phyloP scores from a whole-genome alignment of 2,888 invertebrate genomes.

The Tetramorium bicarinatum region DNA sequence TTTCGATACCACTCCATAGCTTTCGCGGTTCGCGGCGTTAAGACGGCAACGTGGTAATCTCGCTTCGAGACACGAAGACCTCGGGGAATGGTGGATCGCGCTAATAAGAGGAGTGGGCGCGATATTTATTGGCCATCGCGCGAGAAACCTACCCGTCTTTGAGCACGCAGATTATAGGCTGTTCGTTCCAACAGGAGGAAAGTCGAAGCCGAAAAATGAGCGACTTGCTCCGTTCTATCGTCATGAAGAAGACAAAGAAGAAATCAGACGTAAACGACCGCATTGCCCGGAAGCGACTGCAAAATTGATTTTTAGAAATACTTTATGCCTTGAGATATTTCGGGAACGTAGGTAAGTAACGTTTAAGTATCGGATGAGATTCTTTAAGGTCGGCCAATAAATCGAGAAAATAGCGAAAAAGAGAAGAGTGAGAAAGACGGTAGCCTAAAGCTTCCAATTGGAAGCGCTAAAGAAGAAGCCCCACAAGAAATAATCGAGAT shows the following conservation, averaged over 20 bases:
- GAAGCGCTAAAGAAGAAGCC: slow-evolving; percentile 8
- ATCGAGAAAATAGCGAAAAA: slow-evolving; percentile 64
- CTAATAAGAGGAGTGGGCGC: slow-evolving; percentile 75
- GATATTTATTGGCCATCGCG: slow-evolving; percentile 74
- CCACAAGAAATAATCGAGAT: slow-evolving; percentile 18
- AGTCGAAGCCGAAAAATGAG: slow-evolving; percentile 63
- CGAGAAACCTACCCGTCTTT: slow-evolving; percentile 62
- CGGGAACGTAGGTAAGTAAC: slow-evolving; percentile 44
- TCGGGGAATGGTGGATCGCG: slow-evolving; percentile 58
- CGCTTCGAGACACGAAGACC: slow-evolving; percentile 20
- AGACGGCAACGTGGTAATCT: slow-evolving; percentile 58
- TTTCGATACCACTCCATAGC: slow-evolving; percentile 25
- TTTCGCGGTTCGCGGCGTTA: slow-evolving; percentile 33
- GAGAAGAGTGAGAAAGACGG: slow-evolving; percentile 38
- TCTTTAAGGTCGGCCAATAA: slow-evolving; percentile 66
- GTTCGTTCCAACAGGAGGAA: slow-evolving; percentile 69
- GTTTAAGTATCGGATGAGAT: slow-evolving; percentile 56
- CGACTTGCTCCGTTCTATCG: slow-evolving; percentile 28
- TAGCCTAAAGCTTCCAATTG: slow-evolving; percentile 30
- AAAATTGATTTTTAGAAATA: slow-evolving; percentile 77
- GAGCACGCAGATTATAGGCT: slow-evolving; percentile 73
- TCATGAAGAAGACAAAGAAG: slow-evolving; percentile 58
- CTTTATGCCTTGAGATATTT: slow-evolving; percentile 62
- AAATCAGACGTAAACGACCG: slow-evolving; percentile 61
- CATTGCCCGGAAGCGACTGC: slow-evolving; percentile 64